A percentile compares a stretch with the other conserved stretches of the same genome.
phyloP scores from a whole-genome alignment of 2,797 vertebrate genomes.

The Botia kubotai region DNA sequence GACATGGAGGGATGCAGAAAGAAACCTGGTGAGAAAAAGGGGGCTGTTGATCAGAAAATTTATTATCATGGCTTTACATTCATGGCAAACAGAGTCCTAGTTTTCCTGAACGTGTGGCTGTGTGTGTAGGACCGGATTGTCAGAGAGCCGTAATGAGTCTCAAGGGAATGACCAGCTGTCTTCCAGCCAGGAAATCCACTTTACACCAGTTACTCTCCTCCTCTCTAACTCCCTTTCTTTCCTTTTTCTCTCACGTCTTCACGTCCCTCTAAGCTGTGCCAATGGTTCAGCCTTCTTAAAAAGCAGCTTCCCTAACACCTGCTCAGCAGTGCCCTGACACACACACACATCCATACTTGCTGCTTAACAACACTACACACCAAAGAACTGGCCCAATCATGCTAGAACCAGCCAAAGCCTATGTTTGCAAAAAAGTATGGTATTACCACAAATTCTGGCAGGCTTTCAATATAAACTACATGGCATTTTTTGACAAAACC shows the following conservation, averaged over 20 bases:
- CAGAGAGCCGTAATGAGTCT: conserved; percentile 67
- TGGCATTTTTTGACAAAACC: not conserved
- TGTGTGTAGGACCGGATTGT: conserved; percentile 49
- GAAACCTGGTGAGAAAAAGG: not conserved
- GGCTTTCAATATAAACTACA: not conserved
- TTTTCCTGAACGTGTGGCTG: conserved; percentile 37
- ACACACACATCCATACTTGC: conserved; percentile 19
- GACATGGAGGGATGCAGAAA: not conserved
- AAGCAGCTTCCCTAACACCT: conserved; percentile 51
- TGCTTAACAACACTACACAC: not conserved
- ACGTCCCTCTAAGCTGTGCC: conserved; percentile 57
- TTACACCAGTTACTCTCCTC: conserved; percentile 60
- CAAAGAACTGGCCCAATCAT: not conserved
- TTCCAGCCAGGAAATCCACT: conserved; percentile 65
- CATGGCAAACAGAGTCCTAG: conserved; percentile 45
- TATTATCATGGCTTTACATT: conserved; percentile 45
- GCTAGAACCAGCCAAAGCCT: conserved; percentile 18
- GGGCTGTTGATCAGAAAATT: conserved; percentile 9
- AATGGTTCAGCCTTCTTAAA: conserved; percentile 51
- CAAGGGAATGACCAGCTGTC: conserved; percentile 64
- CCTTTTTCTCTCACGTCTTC: conserved; percentile 12
- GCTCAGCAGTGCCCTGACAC: conserved; percentile 47
- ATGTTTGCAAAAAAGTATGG: not conserved
- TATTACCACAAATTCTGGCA: not conserved
- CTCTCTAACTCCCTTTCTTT: conserved; percentile 39